Evolutionary conservation across 2,888 invertebrate species (phyloP).

Genomic region (Diloba caeruleocephala): DNA sequence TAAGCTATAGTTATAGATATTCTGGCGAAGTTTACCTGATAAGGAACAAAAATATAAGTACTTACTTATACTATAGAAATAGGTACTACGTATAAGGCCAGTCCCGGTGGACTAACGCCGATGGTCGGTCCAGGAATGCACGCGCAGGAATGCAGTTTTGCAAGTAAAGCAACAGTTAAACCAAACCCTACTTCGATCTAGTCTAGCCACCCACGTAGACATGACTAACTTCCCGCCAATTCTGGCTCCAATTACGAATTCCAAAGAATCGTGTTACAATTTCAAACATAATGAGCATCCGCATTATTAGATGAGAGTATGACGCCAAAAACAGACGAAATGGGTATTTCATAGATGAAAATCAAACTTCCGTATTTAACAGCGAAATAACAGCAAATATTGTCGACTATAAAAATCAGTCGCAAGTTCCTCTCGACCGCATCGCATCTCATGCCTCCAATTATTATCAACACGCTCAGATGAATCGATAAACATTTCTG

Average conservation of each 20-base stretch:
- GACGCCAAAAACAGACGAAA: slow-evolving; percentile 16
- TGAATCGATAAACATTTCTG: slow-evolving; percentile 70
- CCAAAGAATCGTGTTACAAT: slow-evolving; percentile 43
- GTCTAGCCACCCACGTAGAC: slow-evolving; percentile 47
- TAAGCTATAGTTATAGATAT: too few relatives aligned
- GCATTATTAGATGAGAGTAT: slow-evolving; percentile 1
- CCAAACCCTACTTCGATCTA: slow-evolving; percentile 10
- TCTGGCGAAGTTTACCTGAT: not conserved
- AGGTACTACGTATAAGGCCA: slow-evolving; percentile 25
- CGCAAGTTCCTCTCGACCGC: slow-evolving; percentile 49
- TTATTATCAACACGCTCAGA: slow-evolving; percentile 61
- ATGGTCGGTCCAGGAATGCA: slow-evolving; percentile 44
- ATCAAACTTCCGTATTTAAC: slow-evolving; percentile 23
- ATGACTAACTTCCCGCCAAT: slow-evolving; percentile 47
- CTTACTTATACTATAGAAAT: not conserved
- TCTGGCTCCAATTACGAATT: slow-evolving; percentile 43
- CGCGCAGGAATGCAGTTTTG: slow-evolving; percentile 41
- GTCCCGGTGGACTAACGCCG: slow-evolving; percentile 42
- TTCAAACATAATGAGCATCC: slow-evolving; percentile 30
- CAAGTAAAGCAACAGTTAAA: slow-evolving; percentile 40
- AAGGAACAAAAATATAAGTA: not conserved
- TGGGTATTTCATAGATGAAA: slow-evolving; percentile 38
- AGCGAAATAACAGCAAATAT: slow-evolving; percentile 14
- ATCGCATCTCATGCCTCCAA: slow-evolving; percentile 51
- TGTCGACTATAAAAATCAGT: slow-evolving; percentile 33